These are phyloP conservation scores for Hippocampus kuda DNA, from an alignment of 2,797 vertebrate genomes.

Conservation along the genomic window DNA sequence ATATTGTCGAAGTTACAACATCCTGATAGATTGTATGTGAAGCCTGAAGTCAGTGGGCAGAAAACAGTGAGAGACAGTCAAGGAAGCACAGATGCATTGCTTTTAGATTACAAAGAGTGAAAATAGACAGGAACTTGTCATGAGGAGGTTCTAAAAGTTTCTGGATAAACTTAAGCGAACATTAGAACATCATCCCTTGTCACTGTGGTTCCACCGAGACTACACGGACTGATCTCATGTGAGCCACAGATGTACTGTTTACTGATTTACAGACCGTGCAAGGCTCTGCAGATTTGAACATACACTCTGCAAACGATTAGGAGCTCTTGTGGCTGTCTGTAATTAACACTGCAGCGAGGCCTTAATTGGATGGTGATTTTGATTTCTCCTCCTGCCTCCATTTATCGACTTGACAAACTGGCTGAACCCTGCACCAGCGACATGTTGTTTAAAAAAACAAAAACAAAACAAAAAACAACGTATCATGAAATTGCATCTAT, in stretches of 20 bases:
- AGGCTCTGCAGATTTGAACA: slow-evolving; percentile 69
- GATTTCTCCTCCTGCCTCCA: slow-evolving; percentile 16
- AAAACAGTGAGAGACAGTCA: slow-evolving; percentile 35
- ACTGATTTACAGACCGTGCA: slow-evolving; percentile 12
- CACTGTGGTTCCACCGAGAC: slow-evolving; percentile 52
- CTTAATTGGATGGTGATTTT: slow-evolving; percentile 51
- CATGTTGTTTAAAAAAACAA: background rate
- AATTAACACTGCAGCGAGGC: slow-evolving; percentile 75
- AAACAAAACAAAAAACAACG: no score
- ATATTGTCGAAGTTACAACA: slow-evolving; percentile 16
- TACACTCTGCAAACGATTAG: slow-evolving; percentile 77
- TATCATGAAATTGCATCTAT: no score
- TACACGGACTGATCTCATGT: slow-evolving; percentile 60
- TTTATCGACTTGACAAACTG: background rate
- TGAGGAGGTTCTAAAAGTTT: slow-evolving; percentile 59
- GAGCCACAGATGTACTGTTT: slow-evolving; percentile 55
- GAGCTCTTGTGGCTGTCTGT: slow-evolving; percentile 78
- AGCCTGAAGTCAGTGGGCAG: slow-evolving; percentile 34
- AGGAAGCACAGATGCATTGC: slow-evolving; percentile 41
- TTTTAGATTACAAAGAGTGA: slow-evolving; percentile 23
- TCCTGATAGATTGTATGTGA: slow-evolving; percentile 24
- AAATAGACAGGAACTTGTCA: slow-evolving; percentile 39
- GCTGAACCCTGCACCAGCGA: background rate
- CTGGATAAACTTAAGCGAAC: slow-evolving; percentile 55
- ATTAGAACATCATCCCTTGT: slow-evolving; percentile 59